Percentiles rank a stretch among this genome's conserved stretches.
Evolutionary conservation across 64 coral and sea anemone species (phyloP).

Genomic region (Montipora cactus): DNA sequence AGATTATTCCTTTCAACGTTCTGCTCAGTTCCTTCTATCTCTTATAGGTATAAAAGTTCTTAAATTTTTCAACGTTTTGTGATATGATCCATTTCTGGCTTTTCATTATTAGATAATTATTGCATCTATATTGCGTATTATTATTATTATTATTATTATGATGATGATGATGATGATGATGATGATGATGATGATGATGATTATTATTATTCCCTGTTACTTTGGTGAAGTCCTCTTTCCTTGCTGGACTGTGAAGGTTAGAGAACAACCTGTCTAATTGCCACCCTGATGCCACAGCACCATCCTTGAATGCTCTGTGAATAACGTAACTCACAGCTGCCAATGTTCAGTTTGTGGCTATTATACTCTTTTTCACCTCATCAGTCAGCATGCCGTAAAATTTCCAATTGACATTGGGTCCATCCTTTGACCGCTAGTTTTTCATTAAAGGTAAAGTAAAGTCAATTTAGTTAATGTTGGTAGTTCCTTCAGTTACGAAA

Average conservation of each 20-base stretch:
- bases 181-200: too few relatives aligned
- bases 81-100: too few relatives aligned
- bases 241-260: slow-evolving; percentile 58
- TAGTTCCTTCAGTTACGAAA: too few relatives aligned
- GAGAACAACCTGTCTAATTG: slow-evolving; percentile 54
- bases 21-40: too few relatives aligned
- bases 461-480: too few relatives aligned
- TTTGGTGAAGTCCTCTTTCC: slow-evolving; percentile 72
- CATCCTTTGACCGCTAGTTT: slow-evolving; percentile 77
- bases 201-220: background rate
- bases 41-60: too few relatives aligned
- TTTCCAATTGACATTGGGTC: slow-evolving; percentile 76
- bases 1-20: too few relatives aligned
- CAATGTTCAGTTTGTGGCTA: slow-evolving; percentile 68
- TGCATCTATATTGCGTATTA: too few relatives aligned
- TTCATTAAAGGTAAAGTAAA: background rate
- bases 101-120: too few relatives aligned
- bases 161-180: too few relatives aligned
- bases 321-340: slow-evolving; percentile 72
- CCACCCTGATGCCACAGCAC: slow-evolving; percentile 68
- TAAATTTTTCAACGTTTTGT: too few relatives aligned
- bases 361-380: slow-evolving; percentile 66
- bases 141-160: too few relatives aligned
- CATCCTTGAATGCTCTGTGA: slow-evolving; percentile 65
- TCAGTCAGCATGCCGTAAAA: slow-evolving; percentile 60